Conservation (phyloP, 2,113 vertebrate genomes). For the Heterochromis multidens region DNA sequence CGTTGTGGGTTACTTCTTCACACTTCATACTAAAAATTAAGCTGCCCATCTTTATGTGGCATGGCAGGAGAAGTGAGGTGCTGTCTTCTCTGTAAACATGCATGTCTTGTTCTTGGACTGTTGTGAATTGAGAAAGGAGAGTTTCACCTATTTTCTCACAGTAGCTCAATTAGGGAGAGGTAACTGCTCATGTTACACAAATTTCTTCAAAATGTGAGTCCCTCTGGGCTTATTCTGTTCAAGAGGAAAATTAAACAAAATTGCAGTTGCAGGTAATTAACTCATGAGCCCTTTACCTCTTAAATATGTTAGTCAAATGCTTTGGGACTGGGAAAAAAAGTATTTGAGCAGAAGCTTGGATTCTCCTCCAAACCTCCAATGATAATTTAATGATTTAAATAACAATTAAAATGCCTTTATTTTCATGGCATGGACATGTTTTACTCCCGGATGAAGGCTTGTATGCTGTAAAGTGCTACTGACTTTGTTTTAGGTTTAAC, state of each 20-base stretch:
- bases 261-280: not conserved
- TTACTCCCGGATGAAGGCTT: not conserved
- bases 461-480: not conserved
- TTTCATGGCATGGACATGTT: rapidly evolving
- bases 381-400: not conserved
- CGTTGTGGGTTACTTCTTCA: not conserved
- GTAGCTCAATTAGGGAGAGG: not conserved
- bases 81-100: not conserved
- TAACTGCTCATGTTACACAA: not conserved
- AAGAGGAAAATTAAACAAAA: not conserved
- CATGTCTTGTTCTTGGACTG: not conserved
- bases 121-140: not conserved
- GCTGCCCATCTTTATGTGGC: rapidly evolving
- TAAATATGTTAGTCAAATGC: not conserved
- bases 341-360: not conserved
- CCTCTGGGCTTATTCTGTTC: not conserved
- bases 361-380: not conserved
- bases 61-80: rapidly evolving
- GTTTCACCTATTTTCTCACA: not conserved
- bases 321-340: not conserved
- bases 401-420: not conserved
- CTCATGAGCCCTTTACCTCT: not conserved
- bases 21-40: not conserved
- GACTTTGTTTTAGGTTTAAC: not conserved
- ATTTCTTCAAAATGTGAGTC: not conserved